Evolutionary conservation across 1,140 invertebrate genomes (phyloP), one percentile per base, ranked within the genome.

Genomic region (Gerris buenoi): DNA sequence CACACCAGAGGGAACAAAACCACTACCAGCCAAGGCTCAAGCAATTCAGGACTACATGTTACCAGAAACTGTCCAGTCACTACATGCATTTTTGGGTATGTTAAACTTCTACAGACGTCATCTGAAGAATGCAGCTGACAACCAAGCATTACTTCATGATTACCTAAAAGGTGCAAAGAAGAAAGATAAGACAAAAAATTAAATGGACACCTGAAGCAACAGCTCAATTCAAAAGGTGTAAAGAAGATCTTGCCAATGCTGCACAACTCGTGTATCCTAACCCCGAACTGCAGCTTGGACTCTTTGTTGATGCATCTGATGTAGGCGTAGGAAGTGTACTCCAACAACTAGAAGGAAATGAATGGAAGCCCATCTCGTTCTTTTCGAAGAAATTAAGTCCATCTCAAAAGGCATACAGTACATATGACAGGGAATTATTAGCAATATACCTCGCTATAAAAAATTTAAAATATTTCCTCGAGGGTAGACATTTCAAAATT

Each of bases 371-470:
- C n/a, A n/a, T n/a, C n/a, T n/a, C n/a, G n/a, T n/a, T n/a, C n/a
- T n/a, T n/a, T n/a, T n/a, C n/a, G n/a, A n/a, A n/a, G n/a, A n/a
- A n/a, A n/a, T n/a, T n/a, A n/a, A n/a, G n/a, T n/a, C n/a, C n/a
- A n/a, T n/a, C n/a, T n/a, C n/a, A n/a, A n/a, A n/a, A n/a, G 18
- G 33, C 33, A 5, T 22, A 60, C 5, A 60, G 5, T 25, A 3
- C 58, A 14, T 60, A 60, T 25, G 76, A 78, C 65, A 33, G 76
- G 5, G 75, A 80, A 65, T 67, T 79, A 13, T 27, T 76, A 10
- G 75, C 75, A 1, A 72, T 76, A 15, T 76, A 74, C 65, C 25
- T n/a, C 10, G 66, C 72, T 1, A 68, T 77, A 1, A 71, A 73
- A 66, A 69, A 66, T 62, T 78, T 77, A 62, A 60, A 68, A 33